Evolutionary conservation across 1,140 invertebrate genomes (phyloP).

Genomic region (Lepidurus packardi): DNA sequence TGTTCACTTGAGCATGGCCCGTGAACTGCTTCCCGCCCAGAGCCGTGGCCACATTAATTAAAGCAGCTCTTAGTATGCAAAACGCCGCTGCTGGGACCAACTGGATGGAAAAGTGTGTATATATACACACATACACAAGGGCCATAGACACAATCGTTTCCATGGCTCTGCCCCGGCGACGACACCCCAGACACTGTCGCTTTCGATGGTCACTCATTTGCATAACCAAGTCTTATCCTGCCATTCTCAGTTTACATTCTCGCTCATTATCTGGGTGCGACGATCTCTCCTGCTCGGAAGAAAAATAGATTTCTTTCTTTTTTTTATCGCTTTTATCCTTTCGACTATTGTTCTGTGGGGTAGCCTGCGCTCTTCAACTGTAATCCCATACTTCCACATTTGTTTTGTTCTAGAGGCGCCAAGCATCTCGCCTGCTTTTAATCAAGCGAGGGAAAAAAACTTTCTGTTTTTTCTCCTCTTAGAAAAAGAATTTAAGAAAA

Average conservation of each 20-base stretch:
- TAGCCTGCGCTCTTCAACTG: not conserved
- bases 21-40: not conserved
- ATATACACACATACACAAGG: not conserved
- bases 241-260: slow-evolving; percentile 13
- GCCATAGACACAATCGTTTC: not conserved
- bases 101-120: slow-evolving; percentile 6
- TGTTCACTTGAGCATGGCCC: not conserved
- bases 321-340: not conserved
- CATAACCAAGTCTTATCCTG: slow-evolving; percentile 8
- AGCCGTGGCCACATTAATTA: not conserved
- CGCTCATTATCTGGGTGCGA: not conserved
- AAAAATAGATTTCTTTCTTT: not conserved
- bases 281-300: not conserved
- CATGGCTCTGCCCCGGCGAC: slow-evolving; percentile 1
- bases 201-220: slow-evolving; percentile 1
- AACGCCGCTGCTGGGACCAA: not conserved
- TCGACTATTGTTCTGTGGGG: not conserved
- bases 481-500: not conserved
- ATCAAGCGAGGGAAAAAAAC: not conserved
- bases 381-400: not conserved
- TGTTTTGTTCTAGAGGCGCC: not conserved
- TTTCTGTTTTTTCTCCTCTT: not conserved
- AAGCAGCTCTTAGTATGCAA: slow-evolving; percentile 7
- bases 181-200: not conserved
- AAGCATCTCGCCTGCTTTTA: not conserved